A percentile compares a stretch with the other conserved stretches of the same genome.
These are phyloP conservation scores for Cyanoderma ruficeps DNA, from an alignment of 2,113 vertebrate genomes.

Conservation along the genomic window DNA sequence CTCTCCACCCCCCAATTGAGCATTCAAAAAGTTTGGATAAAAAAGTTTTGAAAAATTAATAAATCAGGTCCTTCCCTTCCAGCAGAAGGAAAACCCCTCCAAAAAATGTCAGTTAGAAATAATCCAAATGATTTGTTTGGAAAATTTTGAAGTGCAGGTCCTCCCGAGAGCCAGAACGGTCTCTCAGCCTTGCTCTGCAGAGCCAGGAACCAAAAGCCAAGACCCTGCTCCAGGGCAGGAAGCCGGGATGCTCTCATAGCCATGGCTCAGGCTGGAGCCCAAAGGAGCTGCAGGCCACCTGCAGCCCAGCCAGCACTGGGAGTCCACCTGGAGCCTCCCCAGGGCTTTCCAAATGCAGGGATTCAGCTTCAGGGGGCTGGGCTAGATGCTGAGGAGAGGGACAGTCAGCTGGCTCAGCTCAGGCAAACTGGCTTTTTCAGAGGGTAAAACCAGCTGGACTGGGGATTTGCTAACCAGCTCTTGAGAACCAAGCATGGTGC, in stretches of 20 bases:
- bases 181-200: background rate
- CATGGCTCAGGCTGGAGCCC: background rate
- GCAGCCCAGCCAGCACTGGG: background rate
- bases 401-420: background rate
- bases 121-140: slow-evolving; percentile 48
- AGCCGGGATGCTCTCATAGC: background rate
- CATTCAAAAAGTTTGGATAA: background rate
- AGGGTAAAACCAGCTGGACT: background rate
- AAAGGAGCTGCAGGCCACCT: background rate
- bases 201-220: slow-evolving; percentile 17
- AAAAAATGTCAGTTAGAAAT: slow-evolving; percentile 45
- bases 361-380: background rate
- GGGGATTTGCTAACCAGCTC: background rate
- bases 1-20: background rate
- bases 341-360: fast-evolving
- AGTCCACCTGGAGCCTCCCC: background rate
- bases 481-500: background rate
- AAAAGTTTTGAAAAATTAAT: background rate
- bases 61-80: background rate
- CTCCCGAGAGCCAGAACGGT: background rate
- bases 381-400: background rate
- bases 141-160: slow-evolving; percentile 20
- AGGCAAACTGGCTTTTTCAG: background rate
- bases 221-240: background rate
- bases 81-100: background rate